A percentile compares a stretch with the other conserved stretches of the same genome.
Evolutionary conservation across 2,888 invertebrate genomes (phyloP).

Genomic region (Eumacrocentrus americanus): DNA sequence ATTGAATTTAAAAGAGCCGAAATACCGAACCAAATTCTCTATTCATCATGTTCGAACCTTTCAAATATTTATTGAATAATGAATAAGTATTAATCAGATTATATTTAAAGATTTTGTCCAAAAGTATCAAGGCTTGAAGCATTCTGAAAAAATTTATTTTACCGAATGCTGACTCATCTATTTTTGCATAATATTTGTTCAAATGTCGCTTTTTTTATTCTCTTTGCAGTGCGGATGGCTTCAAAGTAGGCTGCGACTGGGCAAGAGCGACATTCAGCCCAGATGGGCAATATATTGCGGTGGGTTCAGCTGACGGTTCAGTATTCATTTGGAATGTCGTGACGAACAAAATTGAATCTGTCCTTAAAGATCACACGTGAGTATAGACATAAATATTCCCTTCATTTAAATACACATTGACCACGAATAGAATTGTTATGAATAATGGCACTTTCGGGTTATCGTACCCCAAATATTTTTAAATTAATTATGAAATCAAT

Average conservation of each 20-base stretch:
- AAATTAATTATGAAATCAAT: too few relatives aligned
- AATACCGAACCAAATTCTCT: too few relatives aligned
- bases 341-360: conserved; percentile 75
- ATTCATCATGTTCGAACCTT: background rate
- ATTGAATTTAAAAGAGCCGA: too few relatives aligned
- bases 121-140: too few relatives aligned
- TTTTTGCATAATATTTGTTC: too few relatives aligned
- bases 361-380: conserved; percentile 83
- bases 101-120: too few relatives aligned
- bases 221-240: conserved; percentile 84
- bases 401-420: background rate
- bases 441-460: background rate
- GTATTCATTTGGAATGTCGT: conserved; percentile 90
- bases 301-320: conserved; percentile 90
- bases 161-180: too few relatives aligned
- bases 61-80: too few relatives aligned
- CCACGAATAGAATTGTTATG: background rate
- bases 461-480: background rate
- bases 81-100: too few relatives aligned
- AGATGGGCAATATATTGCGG: conserved; percentile 85
- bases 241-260: conserved; percentile 96
- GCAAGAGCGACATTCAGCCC: conserved; percentile 91
- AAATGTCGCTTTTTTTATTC: too few relatives aligned
- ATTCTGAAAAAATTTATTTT: too few relatives aligned
- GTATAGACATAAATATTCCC: conserved; percentile 54